Base-by-base conservation (phyloP, 2,888 invertebrate genomes). In the Xanthia icteritia region DNA sequence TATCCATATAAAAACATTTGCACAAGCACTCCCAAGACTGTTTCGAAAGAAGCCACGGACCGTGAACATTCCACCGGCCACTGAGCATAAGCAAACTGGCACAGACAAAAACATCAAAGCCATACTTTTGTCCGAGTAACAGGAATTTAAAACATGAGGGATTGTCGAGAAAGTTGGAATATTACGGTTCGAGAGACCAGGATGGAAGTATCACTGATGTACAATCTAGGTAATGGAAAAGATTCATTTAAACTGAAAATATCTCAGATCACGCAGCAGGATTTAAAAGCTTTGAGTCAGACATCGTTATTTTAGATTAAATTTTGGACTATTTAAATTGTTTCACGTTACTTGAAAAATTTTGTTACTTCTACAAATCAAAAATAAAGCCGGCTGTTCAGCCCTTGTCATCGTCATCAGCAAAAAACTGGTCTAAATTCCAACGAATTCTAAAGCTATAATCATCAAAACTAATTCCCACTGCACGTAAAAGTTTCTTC, bases 61-160 rank as follows among this genome's bases (percentile, higher is more conserved):
- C 96, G 96, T 96, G 93, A 96, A 96, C 96, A 96, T 96, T 96
- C 96, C 96, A 93, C 91, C 91, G 91, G 90, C 92, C 92, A 92
- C 91, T 90, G 93, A 93, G 93, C 95, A 94, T 93, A 94, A 94
- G 93, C 93, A 90, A 91, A 92, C 92, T 91, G 91, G 91, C 91
- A 91, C 91, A 89, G 89, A 94, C 93, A 95, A 95, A 95, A 95
- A 95, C 94, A 90, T 90, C 93, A 92, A 93, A 90, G 90, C 88
- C 91, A 92, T 90, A 90, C 91, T 90, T 91, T 90, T 91, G 92
- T 91, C 91, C 87, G 87, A 89, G 89, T 92, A 92, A 92, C 92
- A 91, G 90, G 86, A 91, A 91, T 90, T 90, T 85, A 76, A 88
- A 88, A 83, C 81, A 88, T 63, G 83, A 73, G 80, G 79, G 76